phyloP scores from a whole-genome alignment of 2,113 vertebrate genomes.

The Limnothrissa miodon region DNA sequence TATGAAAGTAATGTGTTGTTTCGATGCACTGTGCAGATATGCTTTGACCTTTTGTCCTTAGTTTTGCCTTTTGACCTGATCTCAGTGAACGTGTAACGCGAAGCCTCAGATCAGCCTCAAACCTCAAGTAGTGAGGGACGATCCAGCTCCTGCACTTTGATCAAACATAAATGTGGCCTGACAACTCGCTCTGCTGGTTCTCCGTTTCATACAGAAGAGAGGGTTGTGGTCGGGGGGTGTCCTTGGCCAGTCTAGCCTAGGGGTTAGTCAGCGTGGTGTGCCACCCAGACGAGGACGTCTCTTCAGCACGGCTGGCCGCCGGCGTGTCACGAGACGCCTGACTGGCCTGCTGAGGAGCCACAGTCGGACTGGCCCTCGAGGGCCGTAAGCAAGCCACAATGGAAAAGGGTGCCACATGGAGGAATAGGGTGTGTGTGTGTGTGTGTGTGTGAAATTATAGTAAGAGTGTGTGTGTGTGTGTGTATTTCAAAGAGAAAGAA shows the following conservation, averaged over 20 bases:
- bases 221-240: not conserved
- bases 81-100: no score
- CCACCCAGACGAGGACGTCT: not conserved
- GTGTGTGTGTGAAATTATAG: no score
- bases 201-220: not conserved
- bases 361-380: not conserved
- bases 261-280: no score
- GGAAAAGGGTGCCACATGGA: not conserved
- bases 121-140: not conserved
- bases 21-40: no score
- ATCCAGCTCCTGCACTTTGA: not conserved
- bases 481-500: no score
- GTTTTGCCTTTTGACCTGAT: no score
- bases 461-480: not conserved
- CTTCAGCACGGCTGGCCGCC: not conserved
- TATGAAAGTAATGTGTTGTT: no score
- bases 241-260: no score
- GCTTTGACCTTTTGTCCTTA: no score
- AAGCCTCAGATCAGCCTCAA: not conserved
- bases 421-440: not conserved
- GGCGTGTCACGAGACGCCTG: not conserved
- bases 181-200: not conserved
- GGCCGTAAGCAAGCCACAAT: not conserved
- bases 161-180: not conserved
- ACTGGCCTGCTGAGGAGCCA: not conserved